Conservation (phyloP, 2,888 invertebrate species). For the Operophtera brumata region DNA sequence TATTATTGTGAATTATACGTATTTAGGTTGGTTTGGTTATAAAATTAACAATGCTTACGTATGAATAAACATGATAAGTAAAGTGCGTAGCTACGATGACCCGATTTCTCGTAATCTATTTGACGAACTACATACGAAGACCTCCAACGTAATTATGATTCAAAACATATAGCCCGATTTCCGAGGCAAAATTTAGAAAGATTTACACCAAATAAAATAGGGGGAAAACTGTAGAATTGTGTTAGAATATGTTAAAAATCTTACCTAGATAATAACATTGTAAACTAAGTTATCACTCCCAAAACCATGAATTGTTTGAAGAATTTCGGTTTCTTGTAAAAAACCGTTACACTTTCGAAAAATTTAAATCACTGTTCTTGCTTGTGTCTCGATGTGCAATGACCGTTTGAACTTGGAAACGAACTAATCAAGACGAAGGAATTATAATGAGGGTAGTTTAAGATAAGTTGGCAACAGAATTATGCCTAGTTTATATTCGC, state of each 20-base stretch:
- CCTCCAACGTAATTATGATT: neutral
- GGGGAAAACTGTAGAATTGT: neutral
- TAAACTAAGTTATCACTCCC: slow-evolving; percentile 36
- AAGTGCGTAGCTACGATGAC: slow-evolving; percentile 11
- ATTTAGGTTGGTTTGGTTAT: neutral
- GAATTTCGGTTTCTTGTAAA: slow-evolving; percentile 30
- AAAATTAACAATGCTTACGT: neutral
- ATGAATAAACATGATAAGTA: slow-evolving; percentile 10
- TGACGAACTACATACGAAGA: neutral
- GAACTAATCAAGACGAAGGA: slow-evolving; percentile 13
- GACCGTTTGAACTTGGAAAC: slow-evolving; percentile 46
- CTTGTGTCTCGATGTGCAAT: slow-evolving; percentile 63
- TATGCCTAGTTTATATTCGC: too few species aligned
- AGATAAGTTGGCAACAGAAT: slow-evolving; percentile 4
- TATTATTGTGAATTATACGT: neutral
- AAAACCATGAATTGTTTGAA: slow-evolving; percentile 47
- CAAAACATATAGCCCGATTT: neutral
- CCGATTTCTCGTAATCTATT: slow-evolving; percentile 5
- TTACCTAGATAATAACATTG: slow-evolving; percentile 68
- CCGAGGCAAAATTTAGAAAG: neutral
- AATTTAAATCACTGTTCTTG: slow-evolving; percentile 46
- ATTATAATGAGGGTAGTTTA: slow-evolving; percentile 39
- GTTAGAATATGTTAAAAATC: slow-evolving; percentile 28
- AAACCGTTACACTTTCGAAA: slow-evolving; percentile 44
- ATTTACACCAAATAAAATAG: neutral